Conservation (phyloP, 1,140 invertebrate species). For the Drosophila eugracilis region DNA sequence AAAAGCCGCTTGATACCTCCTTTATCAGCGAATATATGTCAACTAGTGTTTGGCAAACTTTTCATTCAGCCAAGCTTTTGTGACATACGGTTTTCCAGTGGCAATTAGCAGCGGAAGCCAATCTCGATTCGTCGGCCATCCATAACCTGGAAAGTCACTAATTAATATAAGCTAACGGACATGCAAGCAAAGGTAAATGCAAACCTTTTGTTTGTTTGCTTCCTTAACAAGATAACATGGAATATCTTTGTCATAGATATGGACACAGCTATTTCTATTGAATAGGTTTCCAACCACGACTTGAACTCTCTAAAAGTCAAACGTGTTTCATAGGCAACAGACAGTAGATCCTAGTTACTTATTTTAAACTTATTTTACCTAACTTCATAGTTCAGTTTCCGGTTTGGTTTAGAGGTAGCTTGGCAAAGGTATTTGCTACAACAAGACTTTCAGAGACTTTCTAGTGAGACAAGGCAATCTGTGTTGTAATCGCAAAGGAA, state of each 20-base stretch:
- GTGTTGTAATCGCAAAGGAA: too few species aligned
- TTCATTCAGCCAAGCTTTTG: constrained; percentile 19
- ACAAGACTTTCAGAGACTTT: too few species aligned
- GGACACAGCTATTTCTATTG: background rate
- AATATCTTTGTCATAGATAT: background rate
- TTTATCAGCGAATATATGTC: constrained; percentile 37
- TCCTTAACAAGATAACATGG: too few species aligned
- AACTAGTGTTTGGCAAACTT: constrained; percentile 32
- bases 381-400: too few species aligned
- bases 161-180: constrained; percentile 70
- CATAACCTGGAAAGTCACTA: constrained; percentile 43
- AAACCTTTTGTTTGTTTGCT: background rate
- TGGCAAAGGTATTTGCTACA: too few species aligned
- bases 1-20: constrained; percentile 7
- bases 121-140: constrained; percentile 20
- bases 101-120: constrained; percentile 62
- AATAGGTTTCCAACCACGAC: too few species aligned
- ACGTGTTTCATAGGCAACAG: too few species aligned
- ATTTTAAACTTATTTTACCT: too few species aligned
- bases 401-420: too few species aligned
- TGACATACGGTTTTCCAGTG: constrained; percentile 43
- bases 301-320: too few species aligned
- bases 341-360: too few species aligned
- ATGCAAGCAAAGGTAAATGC: constrained; percentile 12
- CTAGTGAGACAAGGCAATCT: too few species aligned